phyloP scores from a whole-genome alignment of 2,113 vertebrate species.

The Hipposideros armiger region DNA sequence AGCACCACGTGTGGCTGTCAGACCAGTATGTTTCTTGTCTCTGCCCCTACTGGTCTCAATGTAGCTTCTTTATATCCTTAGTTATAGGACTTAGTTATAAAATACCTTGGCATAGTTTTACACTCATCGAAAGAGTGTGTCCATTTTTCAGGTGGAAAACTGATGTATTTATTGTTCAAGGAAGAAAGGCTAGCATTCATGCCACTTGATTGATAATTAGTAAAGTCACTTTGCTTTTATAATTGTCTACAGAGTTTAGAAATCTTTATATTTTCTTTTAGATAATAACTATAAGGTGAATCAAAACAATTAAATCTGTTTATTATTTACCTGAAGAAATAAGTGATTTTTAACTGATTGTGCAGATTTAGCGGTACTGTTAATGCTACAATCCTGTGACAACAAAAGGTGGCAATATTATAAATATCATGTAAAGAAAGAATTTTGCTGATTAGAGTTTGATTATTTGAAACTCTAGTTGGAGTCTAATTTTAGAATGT shows the following conservation, averaged over 20 bases:
- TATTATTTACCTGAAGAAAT: constrained; percentile 45
- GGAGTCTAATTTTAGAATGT: constrained; percentile 45
- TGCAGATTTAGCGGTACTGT: constrained; percentile 24
- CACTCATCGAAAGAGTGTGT: not conserved
- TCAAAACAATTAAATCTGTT: constrained; percentile 66
- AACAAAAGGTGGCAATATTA: constrained; percentile 28
- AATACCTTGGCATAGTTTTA: not conserved
- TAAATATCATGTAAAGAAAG: not conserved
- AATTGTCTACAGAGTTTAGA: not conserved
- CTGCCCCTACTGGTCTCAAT: too few species aligned
- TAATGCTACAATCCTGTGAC: not conserved
- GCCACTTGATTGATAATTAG: not conserved
- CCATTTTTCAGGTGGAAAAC: not conserved
- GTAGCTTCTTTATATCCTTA: too few species aligned
- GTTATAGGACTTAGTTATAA: not conserved
- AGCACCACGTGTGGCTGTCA: too few species aligned
- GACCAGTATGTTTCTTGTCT: too few species aligned
- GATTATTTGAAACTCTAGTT: constrained; percentile 35
- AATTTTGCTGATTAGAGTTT: constrained; percentile 27
- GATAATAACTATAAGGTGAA: constrained; percentile 21
- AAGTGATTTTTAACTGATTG: not conserved
- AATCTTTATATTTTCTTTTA: not conserved
- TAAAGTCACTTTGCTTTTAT: not conserved
- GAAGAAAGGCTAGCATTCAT: not conserved
- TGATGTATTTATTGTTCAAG: not conserved